A percentile compares a stretch with the other conserved stretches of the same genome.
Evolutionary conservation across 2,113 vertebrate species (phyloP).

Genomic region (Paradisaea rubra): DNA sequence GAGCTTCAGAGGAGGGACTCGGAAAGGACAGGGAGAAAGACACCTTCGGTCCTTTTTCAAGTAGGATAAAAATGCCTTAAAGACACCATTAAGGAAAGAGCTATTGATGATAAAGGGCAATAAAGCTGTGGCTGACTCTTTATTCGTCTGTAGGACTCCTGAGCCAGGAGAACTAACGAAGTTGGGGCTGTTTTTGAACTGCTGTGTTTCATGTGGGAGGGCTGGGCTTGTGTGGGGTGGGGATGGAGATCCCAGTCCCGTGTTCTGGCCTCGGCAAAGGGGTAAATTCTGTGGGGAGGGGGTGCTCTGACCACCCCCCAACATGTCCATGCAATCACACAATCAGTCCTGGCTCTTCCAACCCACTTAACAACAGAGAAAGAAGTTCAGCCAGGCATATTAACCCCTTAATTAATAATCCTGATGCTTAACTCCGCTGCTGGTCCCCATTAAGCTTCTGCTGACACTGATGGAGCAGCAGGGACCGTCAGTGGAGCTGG

Average conservation of each 20-base stretch:
- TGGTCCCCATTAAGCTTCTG: neutral
- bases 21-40: neutral
- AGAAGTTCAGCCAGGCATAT: constrained; percentile 3
- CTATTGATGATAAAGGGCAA: neutral
- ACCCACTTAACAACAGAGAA: neutral
- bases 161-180: neutral
- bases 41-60: neutral
- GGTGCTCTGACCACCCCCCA: neutral
- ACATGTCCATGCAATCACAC: neutral
- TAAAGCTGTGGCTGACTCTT: neutral
- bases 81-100: neutral
- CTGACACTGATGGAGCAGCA: neutral
- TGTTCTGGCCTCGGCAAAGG: neutral
- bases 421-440: neutral
- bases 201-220: neutral
- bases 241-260: neutral
- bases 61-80: neutral
- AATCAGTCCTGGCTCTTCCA: neutral
- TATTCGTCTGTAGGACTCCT: neutral
- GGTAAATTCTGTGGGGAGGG: neutral
- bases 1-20: neutral
- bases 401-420: constrained; percentile 30
- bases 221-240: neutral
- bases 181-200: neutral
- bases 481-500: neutral